These are phyloP conservation scores for Nasonia oneida DNA, from an alignment of 2,888 invertebrate genomes.

Conservation along the genomic window DNA sequence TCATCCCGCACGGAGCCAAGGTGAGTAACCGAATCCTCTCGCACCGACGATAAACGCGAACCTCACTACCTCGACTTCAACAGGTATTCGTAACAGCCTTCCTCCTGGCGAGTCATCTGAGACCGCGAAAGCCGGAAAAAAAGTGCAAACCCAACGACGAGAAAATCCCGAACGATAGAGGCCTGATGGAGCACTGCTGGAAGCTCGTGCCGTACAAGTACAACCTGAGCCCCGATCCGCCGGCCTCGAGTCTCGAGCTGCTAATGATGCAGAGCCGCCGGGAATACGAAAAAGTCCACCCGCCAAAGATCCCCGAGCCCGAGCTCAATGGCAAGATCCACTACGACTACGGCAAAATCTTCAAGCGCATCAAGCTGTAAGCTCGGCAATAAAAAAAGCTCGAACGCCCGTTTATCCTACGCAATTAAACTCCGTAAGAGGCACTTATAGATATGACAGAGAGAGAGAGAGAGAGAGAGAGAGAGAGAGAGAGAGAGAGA, in stretches of 20 bases:
- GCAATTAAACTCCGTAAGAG: too few relatives aligned
- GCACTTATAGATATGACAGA: background rate
- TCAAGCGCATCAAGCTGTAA: background rate
- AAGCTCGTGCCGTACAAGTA: slow-evolving; percentile 4
- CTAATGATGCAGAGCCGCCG: slow-evolving; percentile 16
- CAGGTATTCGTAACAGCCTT: slow-evolving; percentile 31
- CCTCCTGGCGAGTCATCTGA: background rate
- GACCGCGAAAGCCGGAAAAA: background rate
- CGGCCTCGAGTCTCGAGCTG: slow-evolving; percentile 7
- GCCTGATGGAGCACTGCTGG: background rate
- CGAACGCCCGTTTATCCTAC: too few relatives aligned
- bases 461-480: background rate
- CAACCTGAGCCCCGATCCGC: background rate
- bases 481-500: background rate
- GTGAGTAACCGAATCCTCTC: background rate
- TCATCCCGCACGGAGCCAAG: slow-evolving; percentile 19
- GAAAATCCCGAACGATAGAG: background rate
- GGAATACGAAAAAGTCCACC: background rate
- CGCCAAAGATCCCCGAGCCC: background rate
- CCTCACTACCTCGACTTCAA: background rate
- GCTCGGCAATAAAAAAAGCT: background rate
- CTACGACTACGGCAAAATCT: slow-evolving; percentile 21
- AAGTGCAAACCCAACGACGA: background rate
- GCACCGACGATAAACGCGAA: background rate
- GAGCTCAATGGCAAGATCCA: background rate